These are phyloP conservation scores for Synanthedon andrenaeformis DNA, from an alignment of 2,888 invertebrate species.

Conservation along the genomic window DNA sequence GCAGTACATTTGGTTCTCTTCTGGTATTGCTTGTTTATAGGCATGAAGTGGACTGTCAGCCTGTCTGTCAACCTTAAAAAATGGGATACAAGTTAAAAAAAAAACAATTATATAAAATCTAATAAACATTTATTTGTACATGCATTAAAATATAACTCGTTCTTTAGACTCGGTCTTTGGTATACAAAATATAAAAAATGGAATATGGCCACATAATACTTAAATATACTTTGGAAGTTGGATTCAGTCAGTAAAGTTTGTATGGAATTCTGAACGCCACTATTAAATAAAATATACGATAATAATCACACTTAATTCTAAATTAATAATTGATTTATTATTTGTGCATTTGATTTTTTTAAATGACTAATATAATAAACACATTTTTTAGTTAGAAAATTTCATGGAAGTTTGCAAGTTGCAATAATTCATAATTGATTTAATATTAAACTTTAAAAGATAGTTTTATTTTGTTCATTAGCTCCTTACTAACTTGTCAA, in stretches of 20 bases:
- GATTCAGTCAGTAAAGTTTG: constrained; percentile 33
- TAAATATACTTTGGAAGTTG: constrained; percentile 36
- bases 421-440: background rate
- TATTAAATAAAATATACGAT: constrained; percentile 2
- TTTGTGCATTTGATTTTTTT: too few relatives aligned
- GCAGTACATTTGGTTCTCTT: too few relatives aligned
- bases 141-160: constrained; percentile 45
- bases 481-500: background rate
- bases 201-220: constrained; percentile 39
- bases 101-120: background rate
- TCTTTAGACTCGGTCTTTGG: constrained; percentile 60
- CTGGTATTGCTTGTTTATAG: too few relatives aligned
- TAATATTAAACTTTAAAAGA: background rate
- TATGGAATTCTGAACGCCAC: constrained; percentile 2
- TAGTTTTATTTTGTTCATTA: too few relatives aligned
- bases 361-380: too few relatives aligned
- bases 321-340: background rate
- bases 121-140: constrained; percentile 33
- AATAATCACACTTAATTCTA: background rate
- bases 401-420: background rate
- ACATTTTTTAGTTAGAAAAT: too few relatives aligned
- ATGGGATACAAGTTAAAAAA: background rate
- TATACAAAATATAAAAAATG: constrained; percentile 58
- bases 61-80: too few relatives aligned
- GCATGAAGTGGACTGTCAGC: too few relatives aligned